Evolutionary conservation across 2,888 invertebrate genomes (phyloP).

Genomic region (Lithosia quadra): DNA sequence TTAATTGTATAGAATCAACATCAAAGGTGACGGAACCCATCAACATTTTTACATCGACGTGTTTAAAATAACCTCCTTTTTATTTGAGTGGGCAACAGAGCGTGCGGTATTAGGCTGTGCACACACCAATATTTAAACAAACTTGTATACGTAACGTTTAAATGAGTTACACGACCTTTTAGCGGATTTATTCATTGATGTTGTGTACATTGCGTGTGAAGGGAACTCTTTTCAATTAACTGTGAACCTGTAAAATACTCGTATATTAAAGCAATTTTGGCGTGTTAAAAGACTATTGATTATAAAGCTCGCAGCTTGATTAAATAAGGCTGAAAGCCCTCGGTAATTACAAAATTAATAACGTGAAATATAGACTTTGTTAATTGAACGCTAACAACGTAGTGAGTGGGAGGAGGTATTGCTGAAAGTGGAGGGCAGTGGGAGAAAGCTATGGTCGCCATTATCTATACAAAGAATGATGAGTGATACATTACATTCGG

Average conservation of each 20-base stretch:
- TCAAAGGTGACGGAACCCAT: background rate
- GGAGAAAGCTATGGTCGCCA: background rate
- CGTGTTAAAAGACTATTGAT: background rate
- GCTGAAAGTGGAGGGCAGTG: background rate
- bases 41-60: background rate
- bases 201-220: background rate
- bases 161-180: conserved; percentile 5
- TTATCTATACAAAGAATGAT: background rate
- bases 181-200: background rate
- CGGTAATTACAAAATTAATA: conserved; percentile 5
- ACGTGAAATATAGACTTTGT: background rate
- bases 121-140: background rate
- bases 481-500: background rate
- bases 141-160: conserved; percentile 1
- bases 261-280: conserved; percentile 8
- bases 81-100: background rate
- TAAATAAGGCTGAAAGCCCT: background rate
- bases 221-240: conserved; percentile 15
- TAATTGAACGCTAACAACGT: background rate
- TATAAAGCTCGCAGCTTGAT: conserved; percentile 1
- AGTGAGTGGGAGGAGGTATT: background rate
- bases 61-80: background rate
- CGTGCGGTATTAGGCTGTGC: background rate
- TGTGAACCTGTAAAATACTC: background rate
- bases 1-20: background rate